These are phyloP conservation scores for Nymphalis c-album DNA, from an alignment of 2,888 invertebrate genomes.

Conservation along the genomic window DNA sequence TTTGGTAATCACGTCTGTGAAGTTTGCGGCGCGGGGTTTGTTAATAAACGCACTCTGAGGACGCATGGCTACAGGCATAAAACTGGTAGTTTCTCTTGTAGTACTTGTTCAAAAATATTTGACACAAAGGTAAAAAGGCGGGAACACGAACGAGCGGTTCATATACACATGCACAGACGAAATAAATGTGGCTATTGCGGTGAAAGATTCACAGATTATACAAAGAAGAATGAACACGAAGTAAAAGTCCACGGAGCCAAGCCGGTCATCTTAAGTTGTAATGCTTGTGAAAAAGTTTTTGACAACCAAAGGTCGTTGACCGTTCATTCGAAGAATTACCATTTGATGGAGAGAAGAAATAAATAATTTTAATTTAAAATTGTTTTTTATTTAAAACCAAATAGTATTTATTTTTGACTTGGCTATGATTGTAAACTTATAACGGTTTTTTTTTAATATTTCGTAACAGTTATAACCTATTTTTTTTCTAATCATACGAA, in stretches of 20 bases:
- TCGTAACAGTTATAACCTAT: no score
- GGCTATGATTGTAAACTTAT: no score
- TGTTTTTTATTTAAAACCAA: neutral
- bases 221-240: slow-evolving; percentile 64
- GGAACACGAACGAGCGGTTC: slow-evolving; percentile 66
- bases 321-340: slow-evolving; percentile 65
- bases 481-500: no score
- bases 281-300: slow-evolving; percentile 72
- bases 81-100: slow-evolving; percentile 57
- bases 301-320: slow-evolving; percentile 73
- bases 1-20: slow-evolving; percentile 73
- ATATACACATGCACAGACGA: slow-evolving; percentile 49
- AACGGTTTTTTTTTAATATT: no score
- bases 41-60: slow-evolving; percentile 54
- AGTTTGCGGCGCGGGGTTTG: slow-evolving; percentile 71
- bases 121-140: slow-evolving; percentile 64
- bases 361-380: slow-evolving; percentile 5
- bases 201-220: slow-evolving; percentile 63
- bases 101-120: slow-evolving; percentile 67
- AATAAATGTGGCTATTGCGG: slow-evolving; percentile 57
- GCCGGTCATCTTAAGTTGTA: slow-evolving; percentile 64
- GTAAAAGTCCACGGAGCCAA: slow-evolving; percentile 62
- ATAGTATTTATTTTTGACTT: neutral
- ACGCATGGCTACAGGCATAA: slow-evolving; percentile 55
- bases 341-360: slow-evolving; percentile 52